These are phyloP conservation scores for Itoplectis maculator DNA, from an alignment of 2,888 invertebrate species.

Conservation along the genomic window DNA sequence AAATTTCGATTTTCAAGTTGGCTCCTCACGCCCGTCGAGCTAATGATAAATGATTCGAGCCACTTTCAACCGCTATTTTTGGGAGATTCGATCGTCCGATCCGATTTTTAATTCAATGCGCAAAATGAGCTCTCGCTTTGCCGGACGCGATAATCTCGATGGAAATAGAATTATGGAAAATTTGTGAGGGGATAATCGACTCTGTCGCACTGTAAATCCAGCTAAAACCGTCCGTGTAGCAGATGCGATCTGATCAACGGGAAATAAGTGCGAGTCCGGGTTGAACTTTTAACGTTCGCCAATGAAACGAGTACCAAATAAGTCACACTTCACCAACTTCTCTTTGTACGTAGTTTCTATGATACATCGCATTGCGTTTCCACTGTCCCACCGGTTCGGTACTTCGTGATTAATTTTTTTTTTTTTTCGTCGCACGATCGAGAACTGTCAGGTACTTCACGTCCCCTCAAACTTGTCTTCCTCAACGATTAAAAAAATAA, in stretches of 20 bases:
- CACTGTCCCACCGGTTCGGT: conserved; percentile 13
- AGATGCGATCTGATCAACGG: conserved; percentile 32
- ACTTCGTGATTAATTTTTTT: conserved; percentile 33
- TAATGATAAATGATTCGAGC: too few relatives aligned
- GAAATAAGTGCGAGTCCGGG: conserved; percentile 1
- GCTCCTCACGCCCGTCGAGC: too few relatives aligned
- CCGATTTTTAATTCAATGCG: too few relatives aligned
- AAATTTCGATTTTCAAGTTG: neutral
- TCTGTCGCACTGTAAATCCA: conserved; percentile 5
- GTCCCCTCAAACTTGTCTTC: conserved; percentile 57
- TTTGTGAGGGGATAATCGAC: neutral
- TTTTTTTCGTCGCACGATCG: conserved; percentile 36
- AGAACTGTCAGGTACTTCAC: conserved; percentile 40
- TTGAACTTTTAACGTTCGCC: conserved; percentile 33
- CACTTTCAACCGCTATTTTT: too few relatives aligned
- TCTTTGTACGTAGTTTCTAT: conserved; percentile 48
- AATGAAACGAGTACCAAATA: conserved; percentile 52
- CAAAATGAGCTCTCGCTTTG: too few relatives aligned
- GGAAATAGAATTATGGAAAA: neutral
- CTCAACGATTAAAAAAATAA: conserved; percentile 36
- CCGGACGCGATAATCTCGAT: neutral
- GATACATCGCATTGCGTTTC: conserved; percentile 9
- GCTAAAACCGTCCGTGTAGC: conserved; percentile 37
- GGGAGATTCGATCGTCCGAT: too few relatives aligned
- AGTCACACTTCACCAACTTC: conserved; percentile 61